Evolutionary conservation across 2,888 invertebrate species (phyloP).

Genomic region (Clivina fossor): DNA sequence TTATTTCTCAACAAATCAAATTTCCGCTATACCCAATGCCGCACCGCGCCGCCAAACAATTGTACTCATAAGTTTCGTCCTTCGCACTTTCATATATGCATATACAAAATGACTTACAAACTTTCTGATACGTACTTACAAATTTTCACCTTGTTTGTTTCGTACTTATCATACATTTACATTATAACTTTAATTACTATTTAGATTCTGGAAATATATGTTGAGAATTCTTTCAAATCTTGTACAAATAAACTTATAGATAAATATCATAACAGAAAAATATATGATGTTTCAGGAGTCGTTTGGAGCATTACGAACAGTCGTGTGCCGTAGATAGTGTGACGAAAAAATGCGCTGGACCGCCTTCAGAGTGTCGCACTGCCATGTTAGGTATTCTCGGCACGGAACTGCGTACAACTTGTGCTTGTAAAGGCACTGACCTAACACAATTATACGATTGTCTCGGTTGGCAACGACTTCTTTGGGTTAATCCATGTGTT

Average conservation of each 20-base stretch:
- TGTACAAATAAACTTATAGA: no score
- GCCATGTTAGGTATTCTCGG: slow-evolving; percentile 87
- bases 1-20: slow-evolving; percentile 20
- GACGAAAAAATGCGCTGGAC: slow-evolving; percentile 86
- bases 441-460: slow-evolving; percentile 84
- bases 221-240: no score
- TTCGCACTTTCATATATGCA: no score
- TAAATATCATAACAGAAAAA: background rate
- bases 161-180: no score
- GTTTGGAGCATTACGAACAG: slow-evolving; percentile 85
- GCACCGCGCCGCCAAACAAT: background rate
- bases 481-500: slow-evolving; percentile 92
- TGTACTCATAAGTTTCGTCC: slow-evolving; percentile 14
- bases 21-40: slow-evolving; percentile 9
- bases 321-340: slow-evolving; percentile 89
- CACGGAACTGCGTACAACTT: slow-evolving; percentile 83
- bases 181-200: no score
- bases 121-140: no score
- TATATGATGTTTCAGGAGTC: slow-evolving; percentile 58
- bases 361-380: slow-evolving; percentile 78
- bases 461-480: slow-evolving; percentile 83
- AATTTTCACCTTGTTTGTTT: no score
- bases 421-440: slow-evolving; percentile 86
- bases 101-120: no score
- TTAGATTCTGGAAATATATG: no score